Conservation (phyloP, 1,140 invertebrate species). For the Patella vulgata region DNA sequence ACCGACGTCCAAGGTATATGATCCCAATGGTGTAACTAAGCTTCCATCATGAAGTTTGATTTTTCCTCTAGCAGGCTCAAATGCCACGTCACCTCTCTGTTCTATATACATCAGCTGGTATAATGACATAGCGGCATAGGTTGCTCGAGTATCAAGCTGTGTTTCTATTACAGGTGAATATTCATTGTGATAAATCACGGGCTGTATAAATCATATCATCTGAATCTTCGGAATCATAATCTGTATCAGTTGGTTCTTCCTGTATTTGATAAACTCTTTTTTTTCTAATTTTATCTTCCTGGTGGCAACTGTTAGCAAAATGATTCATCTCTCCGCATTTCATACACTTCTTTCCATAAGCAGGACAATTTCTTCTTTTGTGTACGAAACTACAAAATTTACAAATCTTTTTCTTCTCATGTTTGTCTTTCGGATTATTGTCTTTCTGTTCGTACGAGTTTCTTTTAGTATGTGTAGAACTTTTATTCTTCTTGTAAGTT, state of each 20-base stretch:
- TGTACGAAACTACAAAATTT: slow-evolving; percentile 5
- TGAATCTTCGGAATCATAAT: background rate
- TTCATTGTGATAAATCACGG: background rate
- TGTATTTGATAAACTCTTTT: background rate
- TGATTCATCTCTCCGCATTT: slow-evolving; percentile 2
- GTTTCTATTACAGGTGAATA: slow-evolving; percentile 12
- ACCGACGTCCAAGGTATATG: background rate
- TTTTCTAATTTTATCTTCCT: background rate
- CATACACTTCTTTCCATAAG: background rate
- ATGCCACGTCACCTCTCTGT: slow-evolving; percentile 3
- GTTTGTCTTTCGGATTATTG: too few species aligned
- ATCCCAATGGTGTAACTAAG: background rate
- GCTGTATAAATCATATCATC: background rate
- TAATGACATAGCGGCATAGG: slow-evolving; percentile 25
- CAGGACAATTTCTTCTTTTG: slow-evolving; percentile 7
- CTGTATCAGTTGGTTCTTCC: background rate
- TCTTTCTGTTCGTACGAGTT: too few species aligned
- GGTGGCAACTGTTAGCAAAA: background rate
- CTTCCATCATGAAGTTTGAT: background rate
- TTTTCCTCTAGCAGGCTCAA: too few species aligned
- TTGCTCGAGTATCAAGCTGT: background rate
- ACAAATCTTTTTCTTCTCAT: too few species aligned
- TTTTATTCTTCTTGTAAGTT: too few species aligned
- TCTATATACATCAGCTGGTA: slow-evolving; percentile 37
- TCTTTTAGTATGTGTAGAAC: too few species aligned